Evolutionary conservation across 2,888 invertebrate genomes (phyloP), one percentile per base, ranked within the genome.

Genomic region (Willowsia nigromaculata): DNA sequence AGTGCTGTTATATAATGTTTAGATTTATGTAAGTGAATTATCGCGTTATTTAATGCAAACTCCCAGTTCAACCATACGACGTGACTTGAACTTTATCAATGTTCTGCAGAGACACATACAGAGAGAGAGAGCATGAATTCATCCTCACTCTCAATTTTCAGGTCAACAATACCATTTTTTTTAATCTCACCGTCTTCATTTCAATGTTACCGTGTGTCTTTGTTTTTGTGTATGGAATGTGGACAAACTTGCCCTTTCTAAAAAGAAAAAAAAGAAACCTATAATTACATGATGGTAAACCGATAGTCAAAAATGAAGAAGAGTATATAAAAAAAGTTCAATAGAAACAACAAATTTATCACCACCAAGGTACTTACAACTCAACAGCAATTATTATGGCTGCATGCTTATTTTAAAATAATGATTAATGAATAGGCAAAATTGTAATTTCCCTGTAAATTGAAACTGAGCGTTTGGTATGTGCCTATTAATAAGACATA

Each of bases 171-270:
- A 27, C 43, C 74, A 37, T 33, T 15, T 71, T 74, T 25, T 74
- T 47, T 74, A 47, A 74, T 43, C 47, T 6, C 47, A 47, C 65
- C 43, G 11, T 37, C 59, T 81, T 25, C n/a, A 59, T 65, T 81
- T 15, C 30, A 80, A 27, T 4, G 27, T 15, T 53, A 5, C 27
- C 25, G 40, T 40, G 27, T 74, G 11, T 47, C n/a, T 43, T 74
- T 43, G 4, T 33, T 65, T 33, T 1, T 27, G 15, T 43, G 43
- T 25, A 27, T 43, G 85, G 85, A 85, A 85, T 85, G 85, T 85
- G 74, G 85, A 85, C 43, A 76, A 76, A 76, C 74, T 85, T 76
- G 76, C 40, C 85, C 85, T 85, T 85, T 85, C 85, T 76, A 74
- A 85, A 84, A 59, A 25, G 65, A 40, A 47, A 82, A 25, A 25